A percentile compares a stretch with the other conserved stretches of the same genome.
phyloP scores from a whole-genome alignment of 30 jellyfish, hydroid and myxozoan genomes.

The Aurelia sp. region DNA sequence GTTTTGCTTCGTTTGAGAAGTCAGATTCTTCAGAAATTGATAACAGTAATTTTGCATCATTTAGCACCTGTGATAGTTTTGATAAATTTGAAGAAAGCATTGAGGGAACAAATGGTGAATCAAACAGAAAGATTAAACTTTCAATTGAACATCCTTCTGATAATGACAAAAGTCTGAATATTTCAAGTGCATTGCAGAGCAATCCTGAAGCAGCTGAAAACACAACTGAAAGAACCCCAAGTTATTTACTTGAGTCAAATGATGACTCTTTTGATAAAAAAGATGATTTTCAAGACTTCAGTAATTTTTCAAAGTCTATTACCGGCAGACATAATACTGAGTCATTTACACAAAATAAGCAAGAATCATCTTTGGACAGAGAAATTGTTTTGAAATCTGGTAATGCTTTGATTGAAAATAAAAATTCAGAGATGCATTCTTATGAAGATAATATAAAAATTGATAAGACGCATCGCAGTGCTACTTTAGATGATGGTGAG shows the following conservation, averaged over 20 bases:
- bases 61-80: too few relatives aligned
- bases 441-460: not conserved
- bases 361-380: too few relatives aligned
- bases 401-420: not conserved
- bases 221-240: not conserved
- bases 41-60: too few relatives aligned
- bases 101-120: too few relatives aligned
- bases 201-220: too few relatives aligned
- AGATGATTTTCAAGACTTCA: slow-evolving; percentile 20
- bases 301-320: not conserved
- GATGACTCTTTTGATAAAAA: not conserved
- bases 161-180: not conserved
- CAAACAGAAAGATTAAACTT: too few relatives aligned
- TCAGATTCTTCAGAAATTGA: not conserved
- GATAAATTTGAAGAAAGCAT: too few relatives aligned
- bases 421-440: not conserved
- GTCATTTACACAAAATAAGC: too few relatives aligned
- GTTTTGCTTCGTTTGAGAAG: not conserved
- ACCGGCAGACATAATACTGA: too few relatives aligned
- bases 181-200: not conserved
- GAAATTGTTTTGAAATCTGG: too few relatives aligned
- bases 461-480: not conserved
- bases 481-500: not conserved
- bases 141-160: too few relatives aligned
- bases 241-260: not conserved